Conservation (phyloP, 2,797 vertebrate species). For the Xenops minutus region DNA sequence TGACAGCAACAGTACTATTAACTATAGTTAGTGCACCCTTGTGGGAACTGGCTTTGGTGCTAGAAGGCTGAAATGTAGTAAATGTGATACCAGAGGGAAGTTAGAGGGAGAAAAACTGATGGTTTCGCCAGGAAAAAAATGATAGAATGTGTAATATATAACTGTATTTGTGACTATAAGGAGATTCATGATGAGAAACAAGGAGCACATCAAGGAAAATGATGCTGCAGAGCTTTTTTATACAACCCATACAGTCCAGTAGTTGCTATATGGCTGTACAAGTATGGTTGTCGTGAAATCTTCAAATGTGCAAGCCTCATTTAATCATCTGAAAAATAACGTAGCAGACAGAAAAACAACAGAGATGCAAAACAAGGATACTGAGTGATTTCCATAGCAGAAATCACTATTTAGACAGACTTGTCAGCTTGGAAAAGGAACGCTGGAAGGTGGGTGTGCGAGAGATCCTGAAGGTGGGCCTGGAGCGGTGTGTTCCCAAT, state of each 20-base stretch:
- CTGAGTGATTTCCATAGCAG: neutral
- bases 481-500: accelerated
- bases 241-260: neutral
- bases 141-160: neutral
- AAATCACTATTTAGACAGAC: neutral
- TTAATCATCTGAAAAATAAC: neutral
- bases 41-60: accelerated
- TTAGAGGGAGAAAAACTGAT: neutral
- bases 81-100: neutral
- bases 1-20: neutral
- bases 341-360: neutral
- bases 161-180: neutral
- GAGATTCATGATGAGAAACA: neutral
- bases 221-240: neutral
- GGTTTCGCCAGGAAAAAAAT: neutral
- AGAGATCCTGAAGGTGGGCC: neutral
- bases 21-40: neutral
- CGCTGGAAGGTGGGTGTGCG: accelerated
- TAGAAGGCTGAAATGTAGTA: neutral
- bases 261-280: neutral
- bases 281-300: neutral
- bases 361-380: neutral
- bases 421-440: neutral
- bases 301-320: neutral
- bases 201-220: neutral